Evolutionary conservation across 1,140 invertebrate species (phyloP), one percentile per base, ranked within the genome.

Genomic region (Drosophila pseudoobscura): DNA sequence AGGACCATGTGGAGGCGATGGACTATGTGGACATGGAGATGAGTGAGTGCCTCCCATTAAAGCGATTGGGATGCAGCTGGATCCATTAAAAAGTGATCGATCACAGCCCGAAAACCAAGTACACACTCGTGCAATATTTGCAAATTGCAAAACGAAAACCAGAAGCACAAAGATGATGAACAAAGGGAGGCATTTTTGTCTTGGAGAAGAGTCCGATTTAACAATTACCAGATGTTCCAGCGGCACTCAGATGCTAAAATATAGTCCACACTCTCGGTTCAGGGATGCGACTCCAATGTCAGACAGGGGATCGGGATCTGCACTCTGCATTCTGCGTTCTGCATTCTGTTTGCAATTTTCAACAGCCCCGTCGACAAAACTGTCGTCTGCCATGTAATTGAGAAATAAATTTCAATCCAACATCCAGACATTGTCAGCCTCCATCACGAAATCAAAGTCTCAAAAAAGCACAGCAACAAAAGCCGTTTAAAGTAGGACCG

Each of bases 51-150:
- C 44, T 5, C 41, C 15, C 45, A 26, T 15, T 7, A 26, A 8
- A 24, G n/a, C 31, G 49, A 24, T 39, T 26, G 35, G 24, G 58
- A 44, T 55, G 39, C 71, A 64, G 35, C 66, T 71, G 74, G 43
- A 50, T 65, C 83, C 83, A 87, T 87, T 88, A 83, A 87, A 87
- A 73, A 78, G 63, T 61, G 83, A 87, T 87, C 83, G 83, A 87
- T 87, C 83, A 88, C 49, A 63, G 52, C 64, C 35, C 41, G 51
- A 65, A 75, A 75, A 57, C 41, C 46, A 43, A 62, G 47, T 22
- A n/a, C 46, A 52, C 3, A 0, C 29, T 29, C 17, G 46, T 24
- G 49, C 57, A 64, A 66, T 63, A 43, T 60, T 58, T 68, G 78
- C 78, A 76, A 80, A 70, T 73, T 79, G 75, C 56, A 69, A 57